A percentile compares a stretch with the other conserved stretches of the same genome.
Evolutionary conservation across 2,113 vertebrate genomes (phyloP).

Genomic region (Propithecus coquereli): DNA sequence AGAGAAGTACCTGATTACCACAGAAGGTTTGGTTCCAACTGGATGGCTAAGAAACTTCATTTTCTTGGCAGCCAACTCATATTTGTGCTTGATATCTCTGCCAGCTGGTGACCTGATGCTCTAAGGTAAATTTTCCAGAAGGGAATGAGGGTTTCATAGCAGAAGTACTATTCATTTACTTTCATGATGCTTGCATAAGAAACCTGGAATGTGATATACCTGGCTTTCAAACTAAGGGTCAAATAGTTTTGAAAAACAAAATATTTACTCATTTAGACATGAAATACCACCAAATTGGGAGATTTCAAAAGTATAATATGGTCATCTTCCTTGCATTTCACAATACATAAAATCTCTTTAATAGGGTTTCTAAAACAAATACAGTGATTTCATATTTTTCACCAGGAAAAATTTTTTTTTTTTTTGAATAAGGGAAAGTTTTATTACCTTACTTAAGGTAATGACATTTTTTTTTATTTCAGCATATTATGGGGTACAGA

Average conservation of each 20-base stretch:
- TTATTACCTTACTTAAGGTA: too few relatives aligned
- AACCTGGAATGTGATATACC: not conserved
- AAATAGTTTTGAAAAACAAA: slow-evolving; percentile 14
- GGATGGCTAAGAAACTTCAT: slow-evolving; percentile 1
- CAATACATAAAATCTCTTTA: not conserved
- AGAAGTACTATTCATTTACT: not conserved
- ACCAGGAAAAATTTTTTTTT: not conserved
- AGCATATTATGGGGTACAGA: too few relatives aligned
- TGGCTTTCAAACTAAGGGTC: not conserved
- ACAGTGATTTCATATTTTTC: not conserved
- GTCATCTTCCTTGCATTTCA: not conserved
- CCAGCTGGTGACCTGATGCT: not conserved
- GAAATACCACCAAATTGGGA: not conserved
- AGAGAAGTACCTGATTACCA: not conserved
- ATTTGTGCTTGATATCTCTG: not conserved
- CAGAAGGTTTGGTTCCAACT: not conserved
- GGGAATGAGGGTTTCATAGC: not conserved
- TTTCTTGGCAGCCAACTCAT: not conserved
- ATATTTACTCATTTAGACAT: not conserved
- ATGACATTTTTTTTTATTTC: too few relatives aligned
- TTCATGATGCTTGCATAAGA: not conserved
- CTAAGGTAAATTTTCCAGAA: slow-evolving; percentile 10
- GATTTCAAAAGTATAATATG: not conserved
- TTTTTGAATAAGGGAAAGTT: too few relatives aligned
- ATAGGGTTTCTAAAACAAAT: not conserved